Evolutionary conservation across 2,113 vertebrate species (phyloP).

Genomic region (Psammodynastes pulverulentus): DNA sequence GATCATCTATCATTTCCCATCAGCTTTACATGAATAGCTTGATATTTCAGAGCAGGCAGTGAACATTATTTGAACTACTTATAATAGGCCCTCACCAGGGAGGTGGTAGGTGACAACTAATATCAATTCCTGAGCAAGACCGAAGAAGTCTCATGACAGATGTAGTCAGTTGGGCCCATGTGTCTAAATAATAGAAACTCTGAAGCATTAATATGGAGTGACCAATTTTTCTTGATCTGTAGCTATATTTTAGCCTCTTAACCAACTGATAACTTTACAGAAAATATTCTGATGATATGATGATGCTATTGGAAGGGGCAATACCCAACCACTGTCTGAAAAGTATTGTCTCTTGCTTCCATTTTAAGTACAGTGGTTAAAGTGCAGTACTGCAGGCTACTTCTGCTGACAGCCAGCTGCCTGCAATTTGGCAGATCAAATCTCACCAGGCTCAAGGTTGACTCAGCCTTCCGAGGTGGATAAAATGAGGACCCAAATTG

Average conservation of each 20-base stretch:
- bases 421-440: too few relatives aligned
- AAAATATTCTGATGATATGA: background rate
- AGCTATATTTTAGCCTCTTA: background rate
- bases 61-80: constrained; percentile 62
- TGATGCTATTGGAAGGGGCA: background rate
- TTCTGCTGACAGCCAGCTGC: too few relatives aligned
- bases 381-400: too few relatives aligned
- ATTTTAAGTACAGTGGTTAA: too few relatives aligned
- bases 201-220: background rate
- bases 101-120: background rate
- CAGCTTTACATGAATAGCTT: constrained; percentile 48
- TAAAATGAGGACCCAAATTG: too few relatives aligned
- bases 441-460: too few relatives aligned
- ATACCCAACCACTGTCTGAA: background rate
- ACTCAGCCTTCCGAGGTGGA: too few relatives aligned
- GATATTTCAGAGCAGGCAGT: constrained; percentile 56
- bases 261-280: background rate
- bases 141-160: background rate
- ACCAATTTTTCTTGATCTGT: background rate
- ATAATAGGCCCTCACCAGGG: constrained; percentile 39
- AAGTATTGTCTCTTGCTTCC: background rate
- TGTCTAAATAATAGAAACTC: background rate
- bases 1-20: constrained; percentile 55
- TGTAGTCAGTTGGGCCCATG: background rate
- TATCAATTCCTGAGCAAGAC: background rate